Evolutionary conservation across 2,888 invertebrate species (phyloP).

Genomic region (Eubasilissa splendida): DNA sequence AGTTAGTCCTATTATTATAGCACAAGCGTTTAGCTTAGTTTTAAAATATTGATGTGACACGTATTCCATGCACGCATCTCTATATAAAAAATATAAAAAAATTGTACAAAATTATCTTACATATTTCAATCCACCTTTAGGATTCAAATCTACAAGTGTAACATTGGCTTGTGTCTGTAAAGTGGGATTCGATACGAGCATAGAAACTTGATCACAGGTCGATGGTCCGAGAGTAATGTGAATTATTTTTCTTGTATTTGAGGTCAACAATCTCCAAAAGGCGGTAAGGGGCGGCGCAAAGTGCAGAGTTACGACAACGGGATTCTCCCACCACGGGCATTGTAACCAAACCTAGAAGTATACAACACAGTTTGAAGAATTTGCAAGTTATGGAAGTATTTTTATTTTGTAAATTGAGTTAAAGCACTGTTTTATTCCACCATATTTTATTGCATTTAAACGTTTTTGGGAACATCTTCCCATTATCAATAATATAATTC

Average conservation of each 20-base stretch:
- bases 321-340: conserved; percentile 85
- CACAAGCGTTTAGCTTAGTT: too few species aligned
- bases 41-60: too few species aligned
- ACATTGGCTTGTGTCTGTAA: conserved; percentile 76
- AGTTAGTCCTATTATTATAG: too few species aligned
- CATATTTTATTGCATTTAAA: too few species aligned
- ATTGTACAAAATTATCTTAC: conserved; percentile 26
- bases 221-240: conserved; percentile 83
- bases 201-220: conserved; percentile 72
- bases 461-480: too few species aligned
- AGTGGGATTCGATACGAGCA: conserved; percentile 69
- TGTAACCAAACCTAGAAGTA: conserved; percentile 76
- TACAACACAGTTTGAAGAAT: not conserved
- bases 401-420: too few species aligned
- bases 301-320: conserved; percentile 81
- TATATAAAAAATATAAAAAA: too few species aligned
- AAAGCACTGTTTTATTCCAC: too few species aligned
- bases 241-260: conserved; percentile 87
- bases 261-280: conserved; percentile 87
- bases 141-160: conserved; percentile 79
- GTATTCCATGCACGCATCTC: too few species aligned
- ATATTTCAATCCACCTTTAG: conserved; percentile 67
- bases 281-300: conserved; percentile 89
- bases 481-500: too few species aligned
- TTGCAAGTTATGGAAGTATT: too few species aligned